A percentile compares a stretch with the other conserved stretches of the same genome.
phyloP scores from a whole-genome alignment of 2,113 vertebrate species.

The Scytalopus superciliaris region DNA sequence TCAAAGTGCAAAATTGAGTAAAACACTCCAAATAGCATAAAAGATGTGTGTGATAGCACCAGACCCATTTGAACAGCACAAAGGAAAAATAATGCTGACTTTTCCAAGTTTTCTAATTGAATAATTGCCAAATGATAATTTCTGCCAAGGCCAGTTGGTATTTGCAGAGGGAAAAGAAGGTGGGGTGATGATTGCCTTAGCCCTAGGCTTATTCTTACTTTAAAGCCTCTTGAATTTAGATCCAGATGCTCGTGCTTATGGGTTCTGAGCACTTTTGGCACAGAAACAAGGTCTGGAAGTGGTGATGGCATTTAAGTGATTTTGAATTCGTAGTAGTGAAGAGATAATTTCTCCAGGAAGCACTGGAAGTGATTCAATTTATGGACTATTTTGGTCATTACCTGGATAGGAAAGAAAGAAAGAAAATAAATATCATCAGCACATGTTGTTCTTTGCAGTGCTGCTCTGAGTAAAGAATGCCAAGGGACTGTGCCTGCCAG shows the following conservation, averaged over 20 bases:
- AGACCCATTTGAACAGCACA: neutral
- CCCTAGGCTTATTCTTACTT: neutral
- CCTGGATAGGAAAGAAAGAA: neutral
- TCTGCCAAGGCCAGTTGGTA: neutral
- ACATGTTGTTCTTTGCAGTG: neutral
- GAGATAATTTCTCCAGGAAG: neutral
- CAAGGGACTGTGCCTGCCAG: neutral
- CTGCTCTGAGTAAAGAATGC: neutral
- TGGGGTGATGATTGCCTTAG: neutral
- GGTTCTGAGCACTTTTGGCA: neutral
- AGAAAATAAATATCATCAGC: neutral
- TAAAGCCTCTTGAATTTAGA: neutral
- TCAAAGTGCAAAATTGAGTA: neutral
- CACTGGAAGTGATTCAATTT: neutral
- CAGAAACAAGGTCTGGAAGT: neutral
- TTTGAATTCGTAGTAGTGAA: neutral
- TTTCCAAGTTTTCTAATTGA: neutral
- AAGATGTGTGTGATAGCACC: fast-evolving
- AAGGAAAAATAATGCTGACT: neutral
- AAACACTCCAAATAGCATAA: neutral
- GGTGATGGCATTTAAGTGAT: neutral
- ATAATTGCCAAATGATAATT: neutral
- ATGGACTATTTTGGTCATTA: neutral
- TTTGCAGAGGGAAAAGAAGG: neutral
- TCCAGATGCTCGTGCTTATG: neutral